Evolutionary conservation across 2,888 invertebrate genomes (phyloP).

Genomic region (Xanthia togata): DNA sequence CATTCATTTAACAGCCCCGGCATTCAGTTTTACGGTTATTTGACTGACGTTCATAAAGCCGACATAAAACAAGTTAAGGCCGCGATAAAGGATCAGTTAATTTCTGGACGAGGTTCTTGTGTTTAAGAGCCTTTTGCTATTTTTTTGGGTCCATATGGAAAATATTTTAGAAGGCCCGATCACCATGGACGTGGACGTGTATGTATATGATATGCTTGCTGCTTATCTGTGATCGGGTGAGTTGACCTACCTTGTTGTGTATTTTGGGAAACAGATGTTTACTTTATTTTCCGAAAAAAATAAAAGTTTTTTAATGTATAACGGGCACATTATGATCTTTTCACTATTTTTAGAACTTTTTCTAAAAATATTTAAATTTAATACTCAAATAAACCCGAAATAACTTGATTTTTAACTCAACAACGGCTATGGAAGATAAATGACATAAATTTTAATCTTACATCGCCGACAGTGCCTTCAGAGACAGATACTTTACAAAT

Average conservation of each 20-base stretch:
- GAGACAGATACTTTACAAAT: constrained; percentile 48
- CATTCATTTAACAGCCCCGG: constrained; percentile 57
- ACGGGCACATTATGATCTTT: not conserved
- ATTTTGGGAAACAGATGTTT: not conserved
- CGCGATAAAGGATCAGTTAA: constrained; percentile 64
- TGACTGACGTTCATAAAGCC: constrained; percentile 64
- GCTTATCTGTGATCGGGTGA: not conserved
- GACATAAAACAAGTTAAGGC: constrained; percentile 60
- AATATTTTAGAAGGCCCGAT: constrained; percentile 24
- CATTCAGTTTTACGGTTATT: constrained; percentile 69
- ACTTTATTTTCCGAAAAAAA: not conserved
- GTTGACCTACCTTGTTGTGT: not conserved
- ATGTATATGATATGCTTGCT: too few species aligned
- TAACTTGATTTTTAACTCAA: constrained; percentile 1
- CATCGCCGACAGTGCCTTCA: constrained; percentile 31
- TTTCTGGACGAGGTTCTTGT: constrained; percentile 55
- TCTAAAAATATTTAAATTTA: not conserved
- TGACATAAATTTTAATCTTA: constrained; percentile 28
- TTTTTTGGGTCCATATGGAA: constrained; percentile 23
- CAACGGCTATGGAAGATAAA: constrained; percentile 16
- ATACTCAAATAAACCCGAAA: constrained; percentile 9
- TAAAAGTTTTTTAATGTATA: not conserved
- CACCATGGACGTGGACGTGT: constrained; percentile 3
- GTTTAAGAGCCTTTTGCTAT: constrained; percentile 9
- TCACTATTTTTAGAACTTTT: not conserved